A percentile compares a stretch with the other conserved stretches of the same genome.
Evolutionary conservation across 2,113 vertebrate species (phyloP).

Genomic region (Trichechus manatus): DNA sequence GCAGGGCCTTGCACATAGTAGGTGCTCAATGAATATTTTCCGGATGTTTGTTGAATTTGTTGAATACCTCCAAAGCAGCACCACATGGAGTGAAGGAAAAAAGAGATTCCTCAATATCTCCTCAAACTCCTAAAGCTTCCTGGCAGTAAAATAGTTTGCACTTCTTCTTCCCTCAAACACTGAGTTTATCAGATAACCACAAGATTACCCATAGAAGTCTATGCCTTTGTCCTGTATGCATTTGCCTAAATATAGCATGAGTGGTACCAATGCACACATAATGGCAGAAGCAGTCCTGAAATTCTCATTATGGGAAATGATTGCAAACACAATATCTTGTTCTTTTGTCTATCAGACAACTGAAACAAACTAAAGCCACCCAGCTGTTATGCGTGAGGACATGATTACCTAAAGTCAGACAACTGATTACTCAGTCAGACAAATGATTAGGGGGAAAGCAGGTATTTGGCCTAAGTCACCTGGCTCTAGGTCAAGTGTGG

Average conservation of each 20-base stretch:
- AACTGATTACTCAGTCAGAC: background rate
- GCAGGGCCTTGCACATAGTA: background rate
- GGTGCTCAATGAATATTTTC: background rate
- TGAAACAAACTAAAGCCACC: background rate
- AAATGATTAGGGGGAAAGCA: background rate
- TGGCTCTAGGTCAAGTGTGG: background rate
- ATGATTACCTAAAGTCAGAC: background rate
- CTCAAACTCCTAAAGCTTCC: background rate
- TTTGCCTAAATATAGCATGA: background rate
- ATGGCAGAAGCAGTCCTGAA: background rate
- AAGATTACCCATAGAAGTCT: background rate
- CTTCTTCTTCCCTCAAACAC: background rate
- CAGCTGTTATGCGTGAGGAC: background rate
- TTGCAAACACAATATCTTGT: background rate
- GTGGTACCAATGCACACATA: background rate
- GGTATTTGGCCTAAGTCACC: background rate
- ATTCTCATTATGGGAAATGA: constrained; percentile 9
- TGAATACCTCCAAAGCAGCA: constrained; percentile 16
- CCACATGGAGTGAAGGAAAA: background rate
- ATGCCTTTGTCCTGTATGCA: background rate
- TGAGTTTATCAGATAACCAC: constrained; percentile 10
- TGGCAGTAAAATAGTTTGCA: background rate
- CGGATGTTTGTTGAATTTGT: background rate
- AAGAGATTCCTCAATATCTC: background rate
- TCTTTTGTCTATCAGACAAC: background rate